A percentile compares a stretch with the other conserved stretches of the same genome.
These are phyloP conservation scores for Anoncus sp. DNA, from an alignment of 2,888 invertebrate species.

Conservation along the genomic window DNA sequence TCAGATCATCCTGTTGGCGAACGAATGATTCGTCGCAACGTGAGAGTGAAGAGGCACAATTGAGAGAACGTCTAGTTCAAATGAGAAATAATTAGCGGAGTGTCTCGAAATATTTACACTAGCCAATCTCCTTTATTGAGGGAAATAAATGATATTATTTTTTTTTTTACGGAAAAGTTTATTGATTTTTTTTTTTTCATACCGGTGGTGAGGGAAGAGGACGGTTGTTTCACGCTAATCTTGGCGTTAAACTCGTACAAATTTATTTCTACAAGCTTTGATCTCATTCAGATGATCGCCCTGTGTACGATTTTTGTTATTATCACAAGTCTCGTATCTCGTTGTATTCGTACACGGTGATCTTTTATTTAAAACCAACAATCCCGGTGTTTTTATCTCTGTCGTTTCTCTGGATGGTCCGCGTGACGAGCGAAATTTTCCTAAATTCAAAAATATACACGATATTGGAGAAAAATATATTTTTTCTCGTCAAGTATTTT, in stretches of 20 bases:
- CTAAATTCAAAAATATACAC: too few species aligned
- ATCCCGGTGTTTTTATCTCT: slow-evolving; percentile 15
- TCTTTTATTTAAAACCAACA: neutral
- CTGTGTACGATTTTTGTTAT: slow-evolving; percentile 83
- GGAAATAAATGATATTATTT: neutral
- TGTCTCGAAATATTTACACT: slow-evolving; percentile 19
- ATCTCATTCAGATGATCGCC: slow-evolving; percentile 85
- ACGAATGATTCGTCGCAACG: slow-evolving; percentile 27
- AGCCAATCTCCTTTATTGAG: slow-evolving; percentile 1
- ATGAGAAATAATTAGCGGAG: slow-evolving; percentile 43
- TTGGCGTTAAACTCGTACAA: slow-evolving; percentile 8
- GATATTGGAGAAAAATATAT: too few species aligned
- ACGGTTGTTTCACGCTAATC: too few species aligned
- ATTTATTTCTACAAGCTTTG: slow-evolving; percentile 76
- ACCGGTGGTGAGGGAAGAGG: too few species aligned
- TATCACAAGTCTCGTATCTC: slow-evolving; percentile 38
- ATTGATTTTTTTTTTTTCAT: neutral
- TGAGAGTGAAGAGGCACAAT: slow-evolving; percentile 47
- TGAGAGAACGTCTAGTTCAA: slow-evolving; percentile 57
- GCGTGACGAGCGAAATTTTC: slow-evolving; percentile 54
- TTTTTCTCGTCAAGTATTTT: too few species aligned
- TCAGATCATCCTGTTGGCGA: slow-evolving; percentile 60
- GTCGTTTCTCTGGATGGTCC: slow-evolving; percentile 31
- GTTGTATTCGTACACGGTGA: slow-evolving; percentile 1
- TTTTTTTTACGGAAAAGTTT: slow-evolving; percentile 24